phyloP scores from a whole-genome alignment of 2,888 invertebrate genomes.

The Keiferia lycopersicella region DNA sequence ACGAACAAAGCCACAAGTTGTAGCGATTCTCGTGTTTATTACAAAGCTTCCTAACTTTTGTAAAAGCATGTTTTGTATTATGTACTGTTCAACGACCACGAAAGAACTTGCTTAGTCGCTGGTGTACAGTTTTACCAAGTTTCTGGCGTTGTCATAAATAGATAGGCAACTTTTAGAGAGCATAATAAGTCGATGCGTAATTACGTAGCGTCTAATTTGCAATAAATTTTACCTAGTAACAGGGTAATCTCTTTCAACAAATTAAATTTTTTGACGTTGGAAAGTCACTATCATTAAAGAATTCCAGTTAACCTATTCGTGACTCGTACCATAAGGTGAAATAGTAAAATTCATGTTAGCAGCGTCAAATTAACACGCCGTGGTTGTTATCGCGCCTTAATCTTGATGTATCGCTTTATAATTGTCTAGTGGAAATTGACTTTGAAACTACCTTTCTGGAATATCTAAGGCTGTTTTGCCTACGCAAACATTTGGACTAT shows the following conservation, averaged over 20 bases:
- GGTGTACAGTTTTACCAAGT: too few relatives aligned
- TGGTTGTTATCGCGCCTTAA: conserved; percentile 30
- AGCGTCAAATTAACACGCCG: conserved; percentile 30
- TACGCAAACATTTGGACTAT: conserved; percentile 3
- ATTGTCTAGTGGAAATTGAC: conserved; percentile 34
- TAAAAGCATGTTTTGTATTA: too few relatives aligned
- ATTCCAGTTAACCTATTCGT: not conserved
- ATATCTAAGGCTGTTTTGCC: not conserved
- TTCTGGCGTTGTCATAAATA: too few relatives aligned
- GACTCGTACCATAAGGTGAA: conserved; percentile 18
- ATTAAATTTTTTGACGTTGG: not conserved
- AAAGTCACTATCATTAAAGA: not conserved
- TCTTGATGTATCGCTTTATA: conserved; percentile 39
- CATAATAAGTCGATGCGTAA: too few relatives aligned
- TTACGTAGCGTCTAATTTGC: too few relatives aligned
- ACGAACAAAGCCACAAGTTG: not conserved
- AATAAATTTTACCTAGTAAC: too few relatives aligned
- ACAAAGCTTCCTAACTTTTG: not conserved
- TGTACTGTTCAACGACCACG: too few relatives aligned
- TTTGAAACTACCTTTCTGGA: conserved; percentile 16
- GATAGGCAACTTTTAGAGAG: too few relatives aligned
- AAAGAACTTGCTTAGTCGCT: too few relatives aligned
- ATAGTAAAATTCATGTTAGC: conserved; percentile 27
- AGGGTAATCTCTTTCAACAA: not conserved
- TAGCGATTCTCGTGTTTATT: not conserved